These are phyloP conservation scores for Sisyra terminalis DNA, from an alignment of 2,888 invertebrate genomes.

Conservation along the genomic window DNA sequence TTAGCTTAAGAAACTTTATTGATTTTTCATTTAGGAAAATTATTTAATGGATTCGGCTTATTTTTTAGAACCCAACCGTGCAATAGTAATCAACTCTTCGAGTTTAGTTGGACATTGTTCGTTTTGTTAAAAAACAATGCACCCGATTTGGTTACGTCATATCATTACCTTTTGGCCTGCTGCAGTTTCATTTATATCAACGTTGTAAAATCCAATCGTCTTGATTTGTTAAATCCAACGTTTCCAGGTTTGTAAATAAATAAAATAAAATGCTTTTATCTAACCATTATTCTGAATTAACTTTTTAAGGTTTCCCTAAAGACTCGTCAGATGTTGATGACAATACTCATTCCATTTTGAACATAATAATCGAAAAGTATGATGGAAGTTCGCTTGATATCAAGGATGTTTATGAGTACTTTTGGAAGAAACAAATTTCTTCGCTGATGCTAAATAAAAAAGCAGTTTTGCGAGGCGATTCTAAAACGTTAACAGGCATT, in stretches of 20 bases:
- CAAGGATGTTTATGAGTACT: conserved; percentile 77
- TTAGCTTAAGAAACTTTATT: no score
- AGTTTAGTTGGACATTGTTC: conserved; percentile 89
- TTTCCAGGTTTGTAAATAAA: conserved; percentile 44
- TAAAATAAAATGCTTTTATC: neutral
- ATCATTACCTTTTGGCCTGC: conserved; percentile 78
- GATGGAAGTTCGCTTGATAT: conserved; percentile 78
- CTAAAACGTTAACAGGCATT: conserved; percentile 51
- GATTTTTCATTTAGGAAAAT: no score
- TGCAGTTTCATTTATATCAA: conserved; percentile 83
- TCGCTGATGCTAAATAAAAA: conserved; percentile 58
- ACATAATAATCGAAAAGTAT: conserved; percentile 62
- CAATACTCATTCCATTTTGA: conserved; percentile 68
- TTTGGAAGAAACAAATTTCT: conserved; percentile 61
- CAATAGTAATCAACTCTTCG: conserved; percentile 68
- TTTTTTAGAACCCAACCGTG: conserved; percentile 52
- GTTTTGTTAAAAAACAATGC: conserved; percentile 78
- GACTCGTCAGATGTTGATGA: conserved; percentile 29
- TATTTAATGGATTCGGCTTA: no score
- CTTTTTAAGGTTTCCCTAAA: no score
- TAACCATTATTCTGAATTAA: no score
- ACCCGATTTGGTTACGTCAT: conserved; percentile 88
- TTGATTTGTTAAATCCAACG: conserved; percentile 70
- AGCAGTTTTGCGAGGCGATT: conserved; percentile 60
- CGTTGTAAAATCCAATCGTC: conserved; percentile 60